A percentile compares a stretch with the other conserved stretches of the same genome.
phyloP scores from a whole-genome alignment of 2,797 vertebrate genomes.

The Staurois parvus region DNA sequence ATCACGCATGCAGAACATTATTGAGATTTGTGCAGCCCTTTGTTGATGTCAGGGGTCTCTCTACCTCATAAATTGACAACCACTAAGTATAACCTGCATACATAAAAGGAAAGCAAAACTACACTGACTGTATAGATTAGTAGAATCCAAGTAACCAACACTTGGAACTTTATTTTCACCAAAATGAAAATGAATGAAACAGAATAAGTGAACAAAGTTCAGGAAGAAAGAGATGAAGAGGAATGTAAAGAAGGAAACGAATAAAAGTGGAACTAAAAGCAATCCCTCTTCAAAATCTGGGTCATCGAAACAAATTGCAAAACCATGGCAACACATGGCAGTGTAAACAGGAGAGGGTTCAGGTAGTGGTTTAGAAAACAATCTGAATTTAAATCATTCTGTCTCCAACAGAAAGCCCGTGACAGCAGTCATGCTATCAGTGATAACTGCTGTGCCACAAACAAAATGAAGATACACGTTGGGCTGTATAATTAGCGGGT shows the following conservation, averaged over 20 bases:
- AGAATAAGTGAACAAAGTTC: not conserved
- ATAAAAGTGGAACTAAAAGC: conserved; percentile 3
- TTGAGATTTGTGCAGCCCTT: too few species aligned
- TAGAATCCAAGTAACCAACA: not conserved
- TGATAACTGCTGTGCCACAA: conserved; percentile 5
- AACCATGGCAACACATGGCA: conserved; percentile 53
- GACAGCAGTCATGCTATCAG: conserved; percentile 23
- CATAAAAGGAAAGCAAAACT: too few species aligned
- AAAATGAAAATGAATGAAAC: not conserved
- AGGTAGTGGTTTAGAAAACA: conserved; percentile 48
- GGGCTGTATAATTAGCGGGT: not conserved
- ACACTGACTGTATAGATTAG: not conserved
- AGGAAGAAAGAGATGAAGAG: not conserved
- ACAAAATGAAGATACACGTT: not conserved
- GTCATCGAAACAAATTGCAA: conserved; percentile 51
- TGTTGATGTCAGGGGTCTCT: too few species aligned
- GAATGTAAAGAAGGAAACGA: not conserved
- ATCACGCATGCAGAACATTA: too few species aligned
- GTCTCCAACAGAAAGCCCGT: conserved; percentile 1
- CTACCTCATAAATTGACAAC: too few species aligned
- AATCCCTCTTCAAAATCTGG: conserved; percentile 48
- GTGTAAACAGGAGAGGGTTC: conserved; percentile 19
- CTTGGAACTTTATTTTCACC: not conserved
- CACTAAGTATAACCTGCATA: too few species aligned
- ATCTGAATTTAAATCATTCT: conserved; percentile 46